Evolutionary conservation across 2,888 invertebrate species (phyloP), one percentile per base, ranked within the genome.

Genomic region (Chesias legatella): DNA sequence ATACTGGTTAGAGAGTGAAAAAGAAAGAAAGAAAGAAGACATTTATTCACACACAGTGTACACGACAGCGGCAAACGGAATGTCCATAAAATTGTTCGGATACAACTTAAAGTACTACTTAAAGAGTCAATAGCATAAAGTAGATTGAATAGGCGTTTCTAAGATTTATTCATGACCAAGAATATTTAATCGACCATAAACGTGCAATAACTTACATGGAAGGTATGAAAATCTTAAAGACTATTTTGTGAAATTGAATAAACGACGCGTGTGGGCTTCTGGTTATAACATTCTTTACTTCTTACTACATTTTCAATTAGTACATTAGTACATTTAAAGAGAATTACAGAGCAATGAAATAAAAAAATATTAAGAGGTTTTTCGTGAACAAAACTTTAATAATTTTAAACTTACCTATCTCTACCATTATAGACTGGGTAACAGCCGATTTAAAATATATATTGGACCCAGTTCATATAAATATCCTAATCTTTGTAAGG

Each of bases 161-260:
- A 34, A 38, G 37, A 10, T 30, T 37, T 33, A 38, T 34, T 33
- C 24, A 20, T 34, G 33, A 23, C 33, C 24, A 30, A 40, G 33
- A 38, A 26, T 11, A 36, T 10, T 33, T 38, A 34, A 43, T 43
- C 23, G 38, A 20, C 30, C 11, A 31, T 38, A 38, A 43, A 30
- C 29, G 25, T n/a, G 32, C 11, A 32, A 32, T 42, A 33, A 25
- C 29, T 33, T 33, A 24, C 20, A 1, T 22, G 36, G 29, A 37
- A 32, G 33, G 9, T 32, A 26, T 22, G 33, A 33, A 40, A 40
- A 33, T 20, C 3, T 23, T 26, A 20, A 10, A 32, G 5, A 21
- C 7, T 9, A 26, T 30, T 38, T 33, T 22, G 25, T 26, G 6
- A 32, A 42, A 32, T 23, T 30, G 8, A 30, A 30, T 32, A 32